phyloP scores from a whole-genome alignment of 1,140 invertebrate species.

The Helicorthomorpha holstii region DNA sequence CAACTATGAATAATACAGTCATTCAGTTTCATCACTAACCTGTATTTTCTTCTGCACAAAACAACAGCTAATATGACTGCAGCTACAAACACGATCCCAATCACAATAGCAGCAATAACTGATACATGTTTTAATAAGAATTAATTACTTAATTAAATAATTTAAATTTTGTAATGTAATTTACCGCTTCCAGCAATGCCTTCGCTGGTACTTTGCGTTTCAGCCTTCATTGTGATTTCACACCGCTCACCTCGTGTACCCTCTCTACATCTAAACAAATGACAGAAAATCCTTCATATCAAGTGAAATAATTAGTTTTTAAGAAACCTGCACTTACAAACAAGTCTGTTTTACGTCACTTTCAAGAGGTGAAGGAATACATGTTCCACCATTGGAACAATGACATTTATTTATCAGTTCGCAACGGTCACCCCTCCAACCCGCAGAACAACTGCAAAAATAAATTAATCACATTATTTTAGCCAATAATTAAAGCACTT shows the following conservation, averaged over 20 bases:
- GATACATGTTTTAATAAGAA: no score
- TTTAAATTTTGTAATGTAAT: no score
- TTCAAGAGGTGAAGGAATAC: slow-evolving; percentile 25
- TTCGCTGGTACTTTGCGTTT: no score
- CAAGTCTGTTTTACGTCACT: slow-evolving; percentile 21
- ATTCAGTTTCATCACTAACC: no score
- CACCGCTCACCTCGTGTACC: no score
- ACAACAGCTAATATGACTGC: slow-evolving; percentile 8
- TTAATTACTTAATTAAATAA: no score
- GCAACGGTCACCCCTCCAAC: slow-evolving; percentile 38
- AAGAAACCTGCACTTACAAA: slow-evolving; percentile 31
- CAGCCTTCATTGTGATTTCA: no score
- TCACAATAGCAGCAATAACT: slow-evolving; percentile 10
- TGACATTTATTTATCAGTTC: slow-evolving; percentile 31
- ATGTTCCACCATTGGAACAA: slow-evolving; percentile 40
- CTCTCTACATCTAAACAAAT: no score
- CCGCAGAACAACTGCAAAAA: slow-evolving; percentile 28
- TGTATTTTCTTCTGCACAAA: neutral
- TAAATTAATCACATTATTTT: neutral
- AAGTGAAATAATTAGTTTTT: no score
- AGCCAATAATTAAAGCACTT: neutral
- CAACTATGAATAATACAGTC: no score
- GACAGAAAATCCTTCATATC: no score
- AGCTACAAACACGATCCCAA: slow-evolving; percentile 14
- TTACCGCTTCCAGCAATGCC: no score